phyloP scores from a whole-genome alignment of 2,797 vertebrate species.

The Falco concolor region DNA sequence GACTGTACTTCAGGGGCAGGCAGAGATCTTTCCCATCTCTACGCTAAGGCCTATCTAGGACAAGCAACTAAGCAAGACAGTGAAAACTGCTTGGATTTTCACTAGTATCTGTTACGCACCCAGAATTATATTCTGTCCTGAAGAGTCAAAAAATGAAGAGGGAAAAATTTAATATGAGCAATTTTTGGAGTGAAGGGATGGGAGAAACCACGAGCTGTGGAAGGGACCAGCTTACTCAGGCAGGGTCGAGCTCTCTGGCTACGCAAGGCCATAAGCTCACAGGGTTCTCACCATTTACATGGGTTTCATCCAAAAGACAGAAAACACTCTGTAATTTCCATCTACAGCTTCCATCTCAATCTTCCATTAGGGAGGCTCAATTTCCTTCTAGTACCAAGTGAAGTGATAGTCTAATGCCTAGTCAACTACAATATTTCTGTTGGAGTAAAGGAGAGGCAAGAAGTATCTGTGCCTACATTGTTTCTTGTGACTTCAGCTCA shows the following conservation, averaged over 20 bases:
- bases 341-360: not conserved
- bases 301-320: not conserved
- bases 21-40: not conserved
- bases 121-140: not conserved
- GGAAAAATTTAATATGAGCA: not conserved
- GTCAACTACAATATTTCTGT: not conserved
- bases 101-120: not conserved
- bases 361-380: not conserved
- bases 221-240: not conserved
- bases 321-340: not conserved
- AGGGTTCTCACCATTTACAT: not conserved
- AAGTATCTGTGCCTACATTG: not conserved
- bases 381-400: not conserved
- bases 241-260: not conserved
- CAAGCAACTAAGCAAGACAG: not conserved
- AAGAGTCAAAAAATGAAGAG: not conserved
- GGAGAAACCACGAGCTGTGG: not conserved
- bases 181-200: not conserved
- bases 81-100: not conserved
- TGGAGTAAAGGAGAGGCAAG: not conserved
- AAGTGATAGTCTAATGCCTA: not conserved
- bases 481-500: not conserved
- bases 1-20: not conserved
- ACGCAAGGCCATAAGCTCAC: not conserved
- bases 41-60: not conserved